Base-by-base conservation (phyloP, 2,113 vertebrate genomes). In the Gorilla gorilla region DNA sequence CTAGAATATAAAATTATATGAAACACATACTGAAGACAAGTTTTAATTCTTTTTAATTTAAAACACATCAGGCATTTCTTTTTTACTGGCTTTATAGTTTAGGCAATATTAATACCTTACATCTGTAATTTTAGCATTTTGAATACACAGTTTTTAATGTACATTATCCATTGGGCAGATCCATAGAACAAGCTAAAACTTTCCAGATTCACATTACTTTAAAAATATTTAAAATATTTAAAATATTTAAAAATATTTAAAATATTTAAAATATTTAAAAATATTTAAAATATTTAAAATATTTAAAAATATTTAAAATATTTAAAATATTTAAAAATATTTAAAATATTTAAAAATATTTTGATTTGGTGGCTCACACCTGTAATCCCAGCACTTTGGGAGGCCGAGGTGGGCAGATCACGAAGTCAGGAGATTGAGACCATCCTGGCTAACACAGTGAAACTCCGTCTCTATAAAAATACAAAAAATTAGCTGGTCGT, bases 31-130 rank as follows among this genome's bases (percentile, higher is more conserved):
- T 64, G 5, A 88, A 76, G 35, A 50, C 6, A 73, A 2, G 38
- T 81, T 95, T 94, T 50, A 75, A 85, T 55, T 35, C 89, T 6
- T 6, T 78, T 86, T 86, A 57, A 91, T 90, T 97, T 95, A 92
- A 45, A 87, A 61, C 14, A 57, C 2, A 45, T 20, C 14, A 38
- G 6, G 7, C 1, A n/a, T 43, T 75, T 68, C 1, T 43, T 78
- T 90, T 89, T 79, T 32, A 55, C 25, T 84, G n/a, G 2, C 12
- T 83, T 75, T 59, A 79, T 85, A 81, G 59, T 93, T 80, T 66
- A 94, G 18, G 27, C 22, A 55, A 48, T 45, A 80, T 45, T 80
- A 3, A 8, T 86, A 83, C 8, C 16, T 91, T 86, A 82, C 91
- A 72, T 73, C n/a, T 81, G 45, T 45, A 79, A 89, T 11, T 82